These are phyloP conservation scores for Volucella inanis DNA, from an alignment of 2,888 invertebrate genomes.

Conservation along the genomic window DNA sequence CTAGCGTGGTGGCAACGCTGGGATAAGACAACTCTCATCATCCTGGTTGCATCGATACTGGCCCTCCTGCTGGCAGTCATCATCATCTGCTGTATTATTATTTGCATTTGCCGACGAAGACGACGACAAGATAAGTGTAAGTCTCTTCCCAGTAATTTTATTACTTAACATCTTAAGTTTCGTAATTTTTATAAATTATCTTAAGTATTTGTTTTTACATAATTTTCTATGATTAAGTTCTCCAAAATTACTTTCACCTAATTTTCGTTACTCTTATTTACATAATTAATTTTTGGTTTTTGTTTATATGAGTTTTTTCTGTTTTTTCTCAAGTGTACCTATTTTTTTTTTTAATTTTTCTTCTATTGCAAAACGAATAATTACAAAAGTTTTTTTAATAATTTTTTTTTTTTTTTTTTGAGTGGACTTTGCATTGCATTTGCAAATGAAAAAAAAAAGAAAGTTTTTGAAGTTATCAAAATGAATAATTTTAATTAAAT, in stretches of 20 bases:
- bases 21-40: slow-evolving; percentile 90
- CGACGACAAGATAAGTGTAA: slow-evolving; percentile 86
- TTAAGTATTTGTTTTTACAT: slow-evolving; percentile 23
- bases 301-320: too few species aligned
- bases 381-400: slow-evolving; percentile 7
- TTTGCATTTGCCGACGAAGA: slow-evolving; percentile 91
- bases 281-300: slow-evolving; percentile 32
- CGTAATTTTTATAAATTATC: slow-evolving; percentile 9
- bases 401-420: slow-evolving; percentile 46
- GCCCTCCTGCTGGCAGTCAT: slow-evolving; percentile 88
- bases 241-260: slow-evolving; percentile 37
- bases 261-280: slow-evolving; percentile 35
- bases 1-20: slow-evolving; percentile 91
- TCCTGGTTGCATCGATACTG: slow-evolving; percentile 88
- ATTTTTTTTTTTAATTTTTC: slow-evolving; percentile 60
- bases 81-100: slow-evolving; percentile 92
- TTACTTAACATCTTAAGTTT: neutral
- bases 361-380: slow-evolving; percentile 39
- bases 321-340: too few species aligned
- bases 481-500: slow-evolving; percentile 41
- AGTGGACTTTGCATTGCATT: slow-evolving; percentile 61
- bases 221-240: slow-evolving; percentile 44
- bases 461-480: slow-evolving; percentile 15
- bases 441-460: neutral
- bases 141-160: slow-evolving; percentile 75